Evolutionary conservation across 2,888 invertebrate species (phyloP), one percentile per base, ranked within the genome.

Genomic region (Crematogaster levior): DNA sequence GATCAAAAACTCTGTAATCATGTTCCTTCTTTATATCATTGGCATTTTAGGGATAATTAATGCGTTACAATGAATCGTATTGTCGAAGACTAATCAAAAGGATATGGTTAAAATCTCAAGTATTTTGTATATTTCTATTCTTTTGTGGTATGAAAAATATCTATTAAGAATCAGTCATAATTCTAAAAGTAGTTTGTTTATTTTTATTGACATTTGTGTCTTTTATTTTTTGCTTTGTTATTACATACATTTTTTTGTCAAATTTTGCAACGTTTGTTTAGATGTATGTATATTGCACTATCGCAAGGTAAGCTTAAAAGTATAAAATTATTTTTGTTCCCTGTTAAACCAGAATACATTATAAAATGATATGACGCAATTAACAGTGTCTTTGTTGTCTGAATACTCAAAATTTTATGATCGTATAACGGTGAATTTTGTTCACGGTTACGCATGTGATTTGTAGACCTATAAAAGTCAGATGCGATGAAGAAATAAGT

Each of bases 321-420:
- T 21, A 27, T 40, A 72, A 72, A 40, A 72, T 27, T 72, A 72
- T 56, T 53, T 72, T 72, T 70, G 53, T 40, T 53, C 56, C 18
- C 15, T 9, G 3, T 72, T 72, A 18, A 18, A 56, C 1, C 6
- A 40, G 18, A 40, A 72, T 56, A 40, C 7, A 56, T 27, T 53
- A 18, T 56, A 40, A 12, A 12, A 56, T 56, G 40, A 40, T 27
- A 24, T 10, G 70, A 10, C 6, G 37, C 24, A 40, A 72, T 72
- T n/a, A 40, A 27, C 3, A 15, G 30, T 37, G 40, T 15, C 72
- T 43, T 72, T 56, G 56, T 72, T n/a, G 40, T 18, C 6, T n/a
- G 27, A 24, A 53, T n/a, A n/a, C 15, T 53, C 24, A 51, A 70
- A 24, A n/a, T 72, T 72, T 72, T 56, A 72, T 56, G 56, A n/a